These are phyloP conservation scores for Halocaridina rubra DNA, from an alignment of 2,888 invertebrate genomes.

Conservation along the genomic window DNA sequence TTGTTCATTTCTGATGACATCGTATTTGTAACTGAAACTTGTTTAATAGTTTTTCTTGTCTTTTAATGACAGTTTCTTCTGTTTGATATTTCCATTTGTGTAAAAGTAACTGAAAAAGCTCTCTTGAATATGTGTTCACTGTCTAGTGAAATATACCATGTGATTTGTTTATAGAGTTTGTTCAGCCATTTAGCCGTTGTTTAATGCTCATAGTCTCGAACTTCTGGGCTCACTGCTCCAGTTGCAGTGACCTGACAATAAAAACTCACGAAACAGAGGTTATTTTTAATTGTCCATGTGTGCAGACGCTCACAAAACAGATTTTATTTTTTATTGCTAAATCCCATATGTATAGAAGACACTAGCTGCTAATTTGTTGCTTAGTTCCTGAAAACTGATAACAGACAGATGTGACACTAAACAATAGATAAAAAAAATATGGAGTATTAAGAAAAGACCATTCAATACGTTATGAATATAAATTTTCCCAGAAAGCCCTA, in stretches of 20 bases:
- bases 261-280: slow-evolving; percentile 43
- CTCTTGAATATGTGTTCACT: background rate
- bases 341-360: too few relatives aligned
- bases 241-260: slow-evolving; percentile 41
- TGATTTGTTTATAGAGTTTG: slow-evolving; percentile 11
- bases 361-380: background rate
- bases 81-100: slow-evolving; percentile 35
- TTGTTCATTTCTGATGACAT: background rate
- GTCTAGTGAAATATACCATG: background rate
- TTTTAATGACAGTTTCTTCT: slow-evolving; percentile 5
- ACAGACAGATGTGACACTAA: too few relatives aligned
- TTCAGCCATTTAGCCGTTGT: slow-evolving; percentile 41
- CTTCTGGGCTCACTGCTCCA: slow-evolving; percentile 43
- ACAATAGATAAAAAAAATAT: too few relatives aligned
- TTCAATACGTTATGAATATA: too few relatives aligned
- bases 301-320: too few relatives aligned
- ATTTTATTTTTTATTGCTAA: too few relatives aligned
- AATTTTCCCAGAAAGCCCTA: too few relatives aligned
- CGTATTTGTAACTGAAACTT: too few relatives aligned
- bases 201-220: slow-evolving; percentile 36
- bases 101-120: background rate
- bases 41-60: background rate
- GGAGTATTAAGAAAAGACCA: too few relatives aligned
- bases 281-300: slow-evolving; percentile 22
- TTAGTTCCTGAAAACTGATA: background rate